phyloP scores from a whole-genome alignment of 2,888 invertebrate species.

The Drosophila ezoana region DNA sequence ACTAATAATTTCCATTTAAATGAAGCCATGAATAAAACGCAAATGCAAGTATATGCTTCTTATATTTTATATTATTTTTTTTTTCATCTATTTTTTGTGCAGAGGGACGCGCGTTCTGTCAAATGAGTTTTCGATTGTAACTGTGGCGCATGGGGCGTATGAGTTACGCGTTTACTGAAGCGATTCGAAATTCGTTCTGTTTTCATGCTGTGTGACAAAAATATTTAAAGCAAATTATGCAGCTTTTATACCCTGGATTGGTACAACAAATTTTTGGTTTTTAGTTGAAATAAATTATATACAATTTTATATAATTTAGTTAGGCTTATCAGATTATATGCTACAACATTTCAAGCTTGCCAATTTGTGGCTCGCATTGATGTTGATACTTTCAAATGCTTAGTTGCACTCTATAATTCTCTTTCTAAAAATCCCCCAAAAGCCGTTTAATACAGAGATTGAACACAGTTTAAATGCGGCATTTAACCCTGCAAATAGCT shows the following conservation, averaged over 20 bases:
- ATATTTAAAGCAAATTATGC: neutral
- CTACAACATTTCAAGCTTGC: neutral
- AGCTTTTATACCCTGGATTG: neutral
- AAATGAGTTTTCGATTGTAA: constrained; percentile 39
- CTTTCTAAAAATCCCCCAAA: neutral
- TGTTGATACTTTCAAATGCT: neutral
- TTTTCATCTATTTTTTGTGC: constrained; percentile 15
- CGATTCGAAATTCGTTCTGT: neutral
- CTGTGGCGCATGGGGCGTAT: constrained; percentile 1
- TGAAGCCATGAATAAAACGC: constrained; percentile 69
- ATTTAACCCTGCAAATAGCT: constrained; percentile 7
- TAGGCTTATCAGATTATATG: too few relatives aligned
- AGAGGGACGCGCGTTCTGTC: neutral
- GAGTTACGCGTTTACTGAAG: neutral
- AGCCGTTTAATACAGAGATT: neutral
- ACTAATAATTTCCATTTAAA: constrained; percentile 79
- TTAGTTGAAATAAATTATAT: too few relatives aligned
- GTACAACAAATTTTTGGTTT: too few relatives aligned
- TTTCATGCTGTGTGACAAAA: neutral
- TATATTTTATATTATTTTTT: constrained; percentile 17
- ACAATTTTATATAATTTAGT: too few relatives aligned
- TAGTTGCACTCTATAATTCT: neutral
- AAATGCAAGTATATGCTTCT: constrained; percentile 57
- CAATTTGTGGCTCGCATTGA: neutral
- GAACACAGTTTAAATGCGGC: constrained; percentile 3